Conservation (phyloP, 2,888 invertebrate species). For the Sarcophaga subvicina region DNA sequence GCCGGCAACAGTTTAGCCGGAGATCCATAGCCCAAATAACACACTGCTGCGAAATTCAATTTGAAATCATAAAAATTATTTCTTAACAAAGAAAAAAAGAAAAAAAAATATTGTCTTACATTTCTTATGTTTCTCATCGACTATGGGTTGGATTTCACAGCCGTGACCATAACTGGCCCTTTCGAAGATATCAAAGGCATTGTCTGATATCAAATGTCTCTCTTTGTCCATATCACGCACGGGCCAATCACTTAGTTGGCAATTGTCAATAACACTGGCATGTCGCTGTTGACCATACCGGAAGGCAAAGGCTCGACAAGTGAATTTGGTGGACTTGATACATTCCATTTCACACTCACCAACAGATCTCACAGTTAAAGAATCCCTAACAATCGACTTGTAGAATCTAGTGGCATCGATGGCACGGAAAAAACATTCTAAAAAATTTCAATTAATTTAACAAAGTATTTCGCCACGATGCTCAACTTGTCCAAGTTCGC, state of each 20-base stretch:
- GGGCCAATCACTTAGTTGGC: conserved; percentile 89
- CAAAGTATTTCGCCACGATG: background rate
- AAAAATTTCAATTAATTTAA: conserved; percentile 7
- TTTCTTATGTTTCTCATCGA: conserved; percentile 82
- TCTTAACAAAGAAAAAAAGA: too few species aligned
- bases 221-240: conserved; percentile 86
- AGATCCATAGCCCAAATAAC: conserved; percentile 90
- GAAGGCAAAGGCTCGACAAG: conserved; percentile 90
- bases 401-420: conserved; percentile 88
- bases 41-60: conserved; percentile 83
- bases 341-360: conserved; percentile 92
- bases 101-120: conserved; percentile 73
- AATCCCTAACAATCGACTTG: conserved; percentile 85
- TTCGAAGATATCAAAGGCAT: conserved; percentile 89
- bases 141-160: conserved; percentile 87
- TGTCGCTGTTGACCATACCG: conserved; percentile 87
- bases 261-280: conserved; percentile 88
- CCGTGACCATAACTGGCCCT: conserved; percentile 92
- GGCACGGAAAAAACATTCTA: conserved; percentile 93
- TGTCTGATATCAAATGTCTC: conserved; percentile 84
- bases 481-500: background rate
- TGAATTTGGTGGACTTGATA: conserved; percentile 87
- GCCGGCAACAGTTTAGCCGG: conserved; percentile 87
- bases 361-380: conserved; percentile 86
- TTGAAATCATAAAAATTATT: background rate